Evolutionary conservation across 1,140 invertebrate species (phyloP).

Genomic region (Lethrus apterus): DNA sequence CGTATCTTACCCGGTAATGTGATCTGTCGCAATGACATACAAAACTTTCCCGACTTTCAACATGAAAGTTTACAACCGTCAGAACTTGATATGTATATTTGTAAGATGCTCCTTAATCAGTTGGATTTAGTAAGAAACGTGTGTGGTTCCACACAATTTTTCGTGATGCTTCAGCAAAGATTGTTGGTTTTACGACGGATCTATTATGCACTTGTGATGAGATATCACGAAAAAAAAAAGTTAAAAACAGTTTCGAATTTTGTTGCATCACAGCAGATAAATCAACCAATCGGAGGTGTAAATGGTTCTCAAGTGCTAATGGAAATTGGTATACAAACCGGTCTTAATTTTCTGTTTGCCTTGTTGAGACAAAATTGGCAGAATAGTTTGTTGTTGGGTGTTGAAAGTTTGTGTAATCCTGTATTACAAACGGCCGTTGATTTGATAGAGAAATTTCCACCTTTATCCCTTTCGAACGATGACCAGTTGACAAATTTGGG

Average conservation of each 20-base stretch:
- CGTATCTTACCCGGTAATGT: constrained; percentile 31
- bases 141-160: constrained; percentile 51
- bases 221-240: constrained; percentile 49
- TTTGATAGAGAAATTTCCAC: constrained; percentile 50
- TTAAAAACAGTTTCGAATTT: constrained; percentile 18
- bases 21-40: constrained; percentile 35
- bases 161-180: constrained; percentile 48
- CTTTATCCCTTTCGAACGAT: constrained; percentile 55
- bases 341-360: constrained; percentile 54
- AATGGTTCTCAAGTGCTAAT: constrained; percentile 51
- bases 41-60: constrained; percentile 43
- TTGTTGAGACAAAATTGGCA: constrained; percentile 56
- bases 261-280: constrained; percentile 9
- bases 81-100: constrained; percentile 50
- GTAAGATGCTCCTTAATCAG: constrained; percentile 47
- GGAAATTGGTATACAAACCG: constrained; percentile 58
- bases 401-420: constrained; percentile 48
- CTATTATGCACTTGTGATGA: constrained; percentile 49
- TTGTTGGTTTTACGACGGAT: constrained; percentile 54
- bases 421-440: constrained; percentile 52
- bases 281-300: constrained; percentile 15
- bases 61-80: constrained; percentile 41
- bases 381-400: constrained; percentile 33
- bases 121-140: constrained; percentile 48
- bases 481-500: constrained; percentile 51